Evolutionary conservation across 2,113 vertebrate species (phyloP).

Genomic region (Gracilinanus agilis): DNA sequence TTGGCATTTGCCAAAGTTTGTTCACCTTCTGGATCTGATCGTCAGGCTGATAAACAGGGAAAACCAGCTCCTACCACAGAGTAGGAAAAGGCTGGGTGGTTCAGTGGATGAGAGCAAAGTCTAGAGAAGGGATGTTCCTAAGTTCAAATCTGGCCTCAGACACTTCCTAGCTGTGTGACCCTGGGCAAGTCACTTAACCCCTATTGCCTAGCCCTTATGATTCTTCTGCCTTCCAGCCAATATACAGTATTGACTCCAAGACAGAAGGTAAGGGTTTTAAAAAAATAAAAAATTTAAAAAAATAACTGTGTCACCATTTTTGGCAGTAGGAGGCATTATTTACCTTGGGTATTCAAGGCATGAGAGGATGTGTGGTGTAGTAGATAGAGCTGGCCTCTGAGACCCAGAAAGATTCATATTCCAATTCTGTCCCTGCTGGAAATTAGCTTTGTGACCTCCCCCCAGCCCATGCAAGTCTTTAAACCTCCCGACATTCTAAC

Average conservation of each 20-base stretch:
- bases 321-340: background rate
- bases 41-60: background rate
- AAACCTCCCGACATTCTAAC: background rate
- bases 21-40: background rate
- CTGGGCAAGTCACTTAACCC: no score
- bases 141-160: no score
- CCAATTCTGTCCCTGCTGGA: background rate
- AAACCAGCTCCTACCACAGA: background rate
- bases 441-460: no score
- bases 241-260: no score
- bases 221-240: no score
- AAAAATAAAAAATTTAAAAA: no score
- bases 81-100: background rate
- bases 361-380: background rate
- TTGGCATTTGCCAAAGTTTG: background rate
- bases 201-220: no score
- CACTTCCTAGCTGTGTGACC: no score
- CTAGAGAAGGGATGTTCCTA: no score
- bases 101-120: no score
- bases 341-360: background rate
- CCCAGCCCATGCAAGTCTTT: background rate
- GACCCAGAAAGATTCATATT: background rate
- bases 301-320: background rate
- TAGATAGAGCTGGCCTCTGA: background rate
- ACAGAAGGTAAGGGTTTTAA: no score